Evolutionary conservation across 2,888 invertebrate species (phyloP).

Genomic region (Melieria crassipennis): DNA sequence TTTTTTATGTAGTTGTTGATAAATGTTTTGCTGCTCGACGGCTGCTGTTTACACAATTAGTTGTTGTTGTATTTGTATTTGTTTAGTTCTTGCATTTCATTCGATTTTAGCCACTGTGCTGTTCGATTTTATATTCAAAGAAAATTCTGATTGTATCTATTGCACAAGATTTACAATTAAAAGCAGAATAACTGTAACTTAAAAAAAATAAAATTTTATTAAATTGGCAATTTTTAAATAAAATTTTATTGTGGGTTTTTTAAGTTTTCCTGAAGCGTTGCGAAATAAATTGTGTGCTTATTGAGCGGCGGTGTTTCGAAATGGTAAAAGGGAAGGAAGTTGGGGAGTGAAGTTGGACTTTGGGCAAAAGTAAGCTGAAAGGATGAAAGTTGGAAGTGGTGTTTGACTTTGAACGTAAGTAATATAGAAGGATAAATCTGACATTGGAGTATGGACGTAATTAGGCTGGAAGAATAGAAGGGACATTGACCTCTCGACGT

Average conservation of each 20-base stretch:
- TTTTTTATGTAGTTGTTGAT: conserved; percentile 9
- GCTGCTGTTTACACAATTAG: conserved; percentile 20
- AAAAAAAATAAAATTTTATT: conserved; percentile 55
- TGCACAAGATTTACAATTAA: conserved; percentile 67
- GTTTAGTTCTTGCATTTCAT: conserved; percentile 6
- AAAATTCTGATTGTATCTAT: conserved; percentile 66
- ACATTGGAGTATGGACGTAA: too few species aligned
- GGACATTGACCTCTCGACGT: too few species aligned
- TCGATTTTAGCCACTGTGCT: conserved; percentile 2
- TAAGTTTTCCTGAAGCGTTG: conserved; percentile 20
- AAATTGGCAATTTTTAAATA: conserved; percentile 34
- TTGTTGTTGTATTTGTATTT: conserved; percentile 11
- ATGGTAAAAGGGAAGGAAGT: too few species aligned
- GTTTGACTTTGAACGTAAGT: too few species aligned
- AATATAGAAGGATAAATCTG: too few species aligned
- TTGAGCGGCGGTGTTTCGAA: neutral
- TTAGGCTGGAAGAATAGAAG: too few species aligned
- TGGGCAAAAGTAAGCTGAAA: too few species aligned
- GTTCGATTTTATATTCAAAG: conserved; percentile 57
- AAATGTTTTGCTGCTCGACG: neutral
- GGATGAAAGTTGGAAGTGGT: too few species aligned
- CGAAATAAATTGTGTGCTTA: conserved; percentile 54
- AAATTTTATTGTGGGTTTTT: conserved; percentile 32
- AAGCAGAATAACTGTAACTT: conserved; percentile 67
- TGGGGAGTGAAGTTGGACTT: too few species aligned